Evolutionary conservation across 2,113 vertebrate genomes (phyloP).

Genomic region (Craseonycteris thonglongyai): DNA sequence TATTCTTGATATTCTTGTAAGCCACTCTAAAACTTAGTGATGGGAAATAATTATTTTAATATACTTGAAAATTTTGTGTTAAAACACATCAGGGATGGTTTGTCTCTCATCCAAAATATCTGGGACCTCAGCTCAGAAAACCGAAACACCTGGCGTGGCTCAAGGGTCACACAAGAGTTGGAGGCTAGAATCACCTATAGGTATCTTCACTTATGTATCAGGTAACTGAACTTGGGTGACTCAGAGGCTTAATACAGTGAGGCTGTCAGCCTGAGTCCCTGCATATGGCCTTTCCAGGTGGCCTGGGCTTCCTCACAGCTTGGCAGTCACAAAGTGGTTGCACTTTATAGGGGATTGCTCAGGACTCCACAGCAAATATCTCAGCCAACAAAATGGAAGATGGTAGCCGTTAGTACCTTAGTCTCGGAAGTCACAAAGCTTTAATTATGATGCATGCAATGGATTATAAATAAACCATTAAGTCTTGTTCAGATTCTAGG

Average conservation of each 20-base stretch:
- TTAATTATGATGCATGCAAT: too few species aligned
- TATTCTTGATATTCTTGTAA: background rate
- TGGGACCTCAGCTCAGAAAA: background rate
- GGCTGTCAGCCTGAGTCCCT: accelerated
- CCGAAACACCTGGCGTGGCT: background rate
- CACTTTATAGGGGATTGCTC: too few species aligned
- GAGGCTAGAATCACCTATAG: background rate
- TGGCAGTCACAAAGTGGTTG: too few species aligned
- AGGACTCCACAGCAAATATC: background rate
- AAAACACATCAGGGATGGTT: background rate
- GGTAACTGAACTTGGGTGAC: background rate
- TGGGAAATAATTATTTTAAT: background rate
- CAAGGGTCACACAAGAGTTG: background rate
- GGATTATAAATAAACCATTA: background rate
- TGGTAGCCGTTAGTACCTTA: background rate
- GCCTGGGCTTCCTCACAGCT: background rate
- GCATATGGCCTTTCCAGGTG: background rate
- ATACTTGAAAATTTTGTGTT: background rate
- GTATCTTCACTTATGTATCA: background rate
- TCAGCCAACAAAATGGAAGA: background rate
- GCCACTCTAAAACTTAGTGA: background rate
- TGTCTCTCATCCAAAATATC: background rate
- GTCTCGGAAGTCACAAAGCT: background rate
- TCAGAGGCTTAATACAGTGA: background rate
- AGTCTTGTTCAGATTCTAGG: background rate